A percentile compares a stretch with the other conserved stretches of the same genome.
Evolutionary conservation across 2,888 invertebrate species (phyloP).

Genomic region (Metopia argyrocephala): DNA sequence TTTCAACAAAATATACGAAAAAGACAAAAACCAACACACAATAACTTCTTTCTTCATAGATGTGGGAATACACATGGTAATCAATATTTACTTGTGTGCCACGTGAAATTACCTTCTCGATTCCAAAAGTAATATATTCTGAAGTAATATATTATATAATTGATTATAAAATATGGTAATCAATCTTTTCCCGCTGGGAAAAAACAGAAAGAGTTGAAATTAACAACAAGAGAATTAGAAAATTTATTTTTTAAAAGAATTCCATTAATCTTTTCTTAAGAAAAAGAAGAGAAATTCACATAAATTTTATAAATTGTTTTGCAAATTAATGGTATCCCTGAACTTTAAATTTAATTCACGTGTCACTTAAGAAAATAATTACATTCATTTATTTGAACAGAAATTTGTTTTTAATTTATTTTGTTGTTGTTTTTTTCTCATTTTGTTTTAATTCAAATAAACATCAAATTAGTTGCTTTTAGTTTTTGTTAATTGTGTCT

Average conservation of each 20-base stretch:
- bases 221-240: constrained; percentile 70
- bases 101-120: too few species aligned
- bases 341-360: constrained; percentile 54
- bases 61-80: too few species aligned
- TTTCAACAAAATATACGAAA: too few species aligned
- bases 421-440: constrained; percentile 2
- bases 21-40: too few species aligned
- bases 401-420: constrained; percentile 1
- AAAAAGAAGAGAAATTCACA: not conserved
- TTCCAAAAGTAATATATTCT: too few species aligned
- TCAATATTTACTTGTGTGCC: too few species aligned
- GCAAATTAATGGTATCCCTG: constrained; percentile 50
- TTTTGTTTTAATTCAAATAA: constrained; percentile 39
- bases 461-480: constrained; percentile 28
- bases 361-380: constrained; percentile 35
- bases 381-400: not conserved
- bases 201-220: constrained; percentile 49
- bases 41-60: too few species aligned
- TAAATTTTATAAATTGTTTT: not conserved
- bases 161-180: too few species aligned
- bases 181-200: too few species aligned
- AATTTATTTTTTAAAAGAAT: not conserved
- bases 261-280: too few species aligned
- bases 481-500: constrained; percentile 33
- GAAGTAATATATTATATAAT: too few species aligned